A percentile compares a stretch with the other conserved stretches of the same genome.
Evolutionary conservation across 2,113 vertebrate species (phyloP).

Genomic region (Thomomys bottae): DNA sequence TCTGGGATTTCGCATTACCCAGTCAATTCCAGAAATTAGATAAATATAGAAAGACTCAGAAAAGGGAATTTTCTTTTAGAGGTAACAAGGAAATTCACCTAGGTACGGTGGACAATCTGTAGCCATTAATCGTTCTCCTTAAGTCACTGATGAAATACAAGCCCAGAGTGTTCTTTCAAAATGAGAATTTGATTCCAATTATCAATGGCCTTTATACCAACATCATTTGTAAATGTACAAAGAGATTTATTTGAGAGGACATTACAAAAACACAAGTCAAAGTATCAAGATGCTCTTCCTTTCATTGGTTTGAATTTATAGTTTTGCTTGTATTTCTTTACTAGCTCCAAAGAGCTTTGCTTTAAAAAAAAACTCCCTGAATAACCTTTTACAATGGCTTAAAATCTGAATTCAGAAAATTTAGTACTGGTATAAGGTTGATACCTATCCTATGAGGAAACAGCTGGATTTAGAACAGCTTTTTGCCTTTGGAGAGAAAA

Average conservation of each 20-base stretch:
- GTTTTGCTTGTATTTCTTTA: constrained; percentile 10
- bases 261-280: neutral
- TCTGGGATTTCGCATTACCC: constrained; percentile 51
- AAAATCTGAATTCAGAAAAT: constrained; percentile 40
- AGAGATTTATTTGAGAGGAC: constrained; percentile 29
- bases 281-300: constrained; percentile 18
- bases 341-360: neutral
- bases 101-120: constrained; percentile 48
- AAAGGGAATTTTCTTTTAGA: constrained; percentile 42
- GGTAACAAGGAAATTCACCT: constrained; percentile 47
- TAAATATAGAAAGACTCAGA: constrained; percentile 54
- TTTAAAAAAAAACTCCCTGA: constrained; percentile 6
- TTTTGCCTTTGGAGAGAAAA: too few species aligned
- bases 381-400: neutral
- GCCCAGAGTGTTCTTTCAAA: neutral
- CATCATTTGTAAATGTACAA: neutral
- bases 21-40: constrained; percentile 51
- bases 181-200: constrained; percentile 21
- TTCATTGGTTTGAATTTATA: constrained; percentile 17
- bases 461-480: neutral
- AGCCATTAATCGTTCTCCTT: constrained; percentile 3
- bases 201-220: neutral
- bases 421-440: neutral
- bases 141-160: constrained; percentile 17
- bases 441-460: neutral